Evolutionary conservation across 1,140 invertebrate genomes (phyloP).

Genomic region (Zaprionus inermis): DNA sequence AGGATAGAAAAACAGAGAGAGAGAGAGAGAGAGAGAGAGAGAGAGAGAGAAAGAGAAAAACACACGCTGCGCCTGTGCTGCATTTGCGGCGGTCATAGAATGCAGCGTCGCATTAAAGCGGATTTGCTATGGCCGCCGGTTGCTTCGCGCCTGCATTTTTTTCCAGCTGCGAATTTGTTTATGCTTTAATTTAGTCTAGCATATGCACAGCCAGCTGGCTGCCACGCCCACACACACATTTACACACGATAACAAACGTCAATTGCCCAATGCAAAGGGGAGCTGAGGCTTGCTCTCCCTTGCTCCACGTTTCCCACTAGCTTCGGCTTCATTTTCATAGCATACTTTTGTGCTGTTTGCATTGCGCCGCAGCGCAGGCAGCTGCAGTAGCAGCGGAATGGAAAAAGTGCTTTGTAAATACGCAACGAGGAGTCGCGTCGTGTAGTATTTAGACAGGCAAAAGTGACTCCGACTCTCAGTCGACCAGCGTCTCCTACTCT

Average conservation of each 20-base stretch:
- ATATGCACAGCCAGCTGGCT: constrained; percentile 21
- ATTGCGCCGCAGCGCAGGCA: constrained; percentile 39
- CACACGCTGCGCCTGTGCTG: constrained; percentile 1
- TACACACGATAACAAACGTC: constrained; percentile 60
- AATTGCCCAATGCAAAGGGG: constrained; percentile 71
- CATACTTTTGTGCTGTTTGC: constrained; percentile 41
- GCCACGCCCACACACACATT: constrained; percentile 30
- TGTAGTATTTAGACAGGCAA: constrained; percentile 68
- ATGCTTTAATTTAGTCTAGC: constrained; percentile 46
- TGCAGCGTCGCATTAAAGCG: constrained; percentile 50
- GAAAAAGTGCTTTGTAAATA: constrained; percentile 77
- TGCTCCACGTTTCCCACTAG: constrained; percentile 6
- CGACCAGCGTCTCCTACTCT: background rate
- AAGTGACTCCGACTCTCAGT: constrained; percentile 12
- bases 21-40: background rate
- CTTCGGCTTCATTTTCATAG: constrained; percentile 34
- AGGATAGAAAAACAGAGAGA: constrained; percentile 21
- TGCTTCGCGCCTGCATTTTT: constrained; percentile 9
- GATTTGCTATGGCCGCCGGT: constrained; percentile 35
- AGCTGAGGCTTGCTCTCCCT: constrained; percentile 9
- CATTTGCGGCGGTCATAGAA: constrained; percentile 13
- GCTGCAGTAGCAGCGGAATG: constrained; percentile 34
- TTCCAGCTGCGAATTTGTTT: constrained; percentile 13
- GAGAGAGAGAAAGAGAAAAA: background rate
- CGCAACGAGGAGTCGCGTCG: constrained; percentile 59